Base-by-base conservation (phyloP, 1,140 invertebrate species). In the Calephelis nemesis region DNA sequence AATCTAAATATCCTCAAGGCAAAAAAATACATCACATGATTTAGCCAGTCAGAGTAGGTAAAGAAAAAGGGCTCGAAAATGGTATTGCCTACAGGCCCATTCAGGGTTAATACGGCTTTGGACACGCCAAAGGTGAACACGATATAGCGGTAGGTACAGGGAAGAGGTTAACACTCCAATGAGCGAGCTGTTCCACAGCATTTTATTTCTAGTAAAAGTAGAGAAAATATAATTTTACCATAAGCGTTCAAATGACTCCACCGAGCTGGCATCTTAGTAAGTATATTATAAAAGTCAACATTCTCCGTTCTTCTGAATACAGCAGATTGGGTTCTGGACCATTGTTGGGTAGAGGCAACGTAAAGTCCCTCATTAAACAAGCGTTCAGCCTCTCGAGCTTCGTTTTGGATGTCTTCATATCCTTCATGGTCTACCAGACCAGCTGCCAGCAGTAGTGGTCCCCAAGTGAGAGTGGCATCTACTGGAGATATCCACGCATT, bases 401-500 rank as follows among this genome's bases (percentile, higher is more conserved):
- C 74, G 13, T 62, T 72, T 52, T 94, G 84, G 42, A 95, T 94
- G 50, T 79, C 71, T 6, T 93, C 83, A 69, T 93, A 93, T 0
- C 94, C 94, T 66, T 84, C 73, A 45, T 93, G 85, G 77, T 96
- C 95, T 7, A 96, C 90, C 68, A 95, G 92, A 12, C 95, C 95
- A 78, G 89, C 88, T 69, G 94, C 94, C 9, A 94, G 80, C 10
- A 95, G 94, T 13, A 98, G 88, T 0, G 95, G 95, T 3, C 94
- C 96, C 97, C 96, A 98, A 5, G 95, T 96, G 60, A 95, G 83
- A 0, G 96, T 95, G 13, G 95, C 95, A 80, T 97, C 96, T 54
- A 97, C 94, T 0, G 97, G 97, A 13, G 95, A 96, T 63, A 97
- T 96, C 97, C 97, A 98, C 0, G 96, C 94, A 85, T 98, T 97